A percentile compares a stretch with the other conserved stretches of the same genome.
Conservation (phyloP, 2,113 vertebrate species). For the Nycticebus coucang region DNA sequence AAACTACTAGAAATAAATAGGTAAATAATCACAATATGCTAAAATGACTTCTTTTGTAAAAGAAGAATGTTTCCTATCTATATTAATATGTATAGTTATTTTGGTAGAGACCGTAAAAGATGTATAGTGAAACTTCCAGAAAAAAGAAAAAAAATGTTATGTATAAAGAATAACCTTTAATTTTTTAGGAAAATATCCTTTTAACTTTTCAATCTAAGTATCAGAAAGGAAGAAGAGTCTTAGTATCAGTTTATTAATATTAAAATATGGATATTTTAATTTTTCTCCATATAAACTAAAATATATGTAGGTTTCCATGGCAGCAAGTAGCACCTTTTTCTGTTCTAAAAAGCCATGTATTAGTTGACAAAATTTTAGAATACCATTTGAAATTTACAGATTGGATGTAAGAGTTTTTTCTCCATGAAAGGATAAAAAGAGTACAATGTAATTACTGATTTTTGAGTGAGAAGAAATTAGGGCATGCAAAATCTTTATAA, state of each 20-base stretch:
- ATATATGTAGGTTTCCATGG: constrained; percentile 56
- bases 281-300: constrained; percentile 52
- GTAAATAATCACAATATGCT: background rate
- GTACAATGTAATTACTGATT: background rate
- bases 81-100: background rate
- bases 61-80: constrained; percentile 5
- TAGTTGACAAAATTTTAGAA: constrained; percentile 49
- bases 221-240: background rate
- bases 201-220: background rate
- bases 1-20: background rate
- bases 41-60: constrained; percentile 14
- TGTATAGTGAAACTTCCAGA: background rate
- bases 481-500: background rate
- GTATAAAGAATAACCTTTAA: background rate
- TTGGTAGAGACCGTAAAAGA: background rate
- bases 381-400: background rate
- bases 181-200: constrained; percentile 3
- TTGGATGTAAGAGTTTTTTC: background rate
- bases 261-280: constrained; percentile 48
- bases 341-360: constrained; percentile 33
- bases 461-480: background rate
- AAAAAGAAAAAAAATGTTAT: background rate
- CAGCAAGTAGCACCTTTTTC: constrained; percentile 44
- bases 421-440: background rate
- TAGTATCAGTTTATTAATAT: constrained; percentile 44